Evolutionary conservation across 92 coral and sea anemone species (phyloP), one percentile per base, ranked within the genome.

Genomic region (Phenganax stokvisi): DNA sequence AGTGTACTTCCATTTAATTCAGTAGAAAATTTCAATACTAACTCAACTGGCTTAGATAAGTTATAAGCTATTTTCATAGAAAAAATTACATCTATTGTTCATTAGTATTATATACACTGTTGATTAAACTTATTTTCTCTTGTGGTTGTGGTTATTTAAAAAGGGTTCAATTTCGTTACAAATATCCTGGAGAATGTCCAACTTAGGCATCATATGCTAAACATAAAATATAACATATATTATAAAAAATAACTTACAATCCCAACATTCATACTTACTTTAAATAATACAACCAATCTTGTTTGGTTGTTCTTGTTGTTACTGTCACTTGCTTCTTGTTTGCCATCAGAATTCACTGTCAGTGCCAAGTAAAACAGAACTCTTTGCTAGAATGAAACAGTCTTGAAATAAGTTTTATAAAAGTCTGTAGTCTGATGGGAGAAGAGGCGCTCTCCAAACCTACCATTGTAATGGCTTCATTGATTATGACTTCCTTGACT

Each of bases 391-490:
- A 12, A 20, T 25, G 61, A 54, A 31, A 73, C 17, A 73, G 30
- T 59, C 7, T 1, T 59, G n/a, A 59, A 25, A 59, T 13, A 59
- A 7, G 3, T 1, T 13, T 59, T 59, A 59, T 59, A 59, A 13
- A 25, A 13, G 65, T 13, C 65, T 31, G 3, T 9, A 15, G 27
- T 16, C 53, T 53, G 8, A 6, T 69, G 25, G 67, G 28, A 28
- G 0, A 17, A 7, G 13, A 8, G 7, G 15, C 13, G 3, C 55
- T 1, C 0, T 7, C 0, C n/a, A 30, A 17, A 59, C 70, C 12
- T 78, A 78, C 82, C 82, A 78, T 78, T 29, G 72, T 78, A 10
- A 78, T 59, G 37, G 82, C 72, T 63, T 78, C 82, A 52, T 78
- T 78, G 17, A 78, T 78, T 7, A 78, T 78, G 0, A 78, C 20